phyloP scores from a whole-genome alignment of 2,888 invertebrate species.

The Dryobotodes eremita region DNA sequence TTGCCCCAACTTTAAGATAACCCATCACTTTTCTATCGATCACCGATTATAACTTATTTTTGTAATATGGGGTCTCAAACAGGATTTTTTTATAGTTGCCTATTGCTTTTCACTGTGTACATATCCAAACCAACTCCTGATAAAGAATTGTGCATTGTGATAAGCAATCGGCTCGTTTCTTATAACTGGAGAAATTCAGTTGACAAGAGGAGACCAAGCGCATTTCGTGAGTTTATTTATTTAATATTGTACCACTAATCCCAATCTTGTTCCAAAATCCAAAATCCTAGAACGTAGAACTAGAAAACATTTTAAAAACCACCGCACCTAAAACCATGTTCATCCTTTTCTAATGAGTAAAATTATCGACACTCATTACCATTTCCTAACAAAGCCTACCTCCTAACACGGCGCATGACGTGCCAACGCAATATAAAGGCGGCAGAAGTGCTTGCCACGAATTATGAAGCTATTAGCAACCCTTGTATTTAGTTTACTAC shows the following conservation, averaged over 20 bases:
- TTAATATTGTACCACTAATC: background rate
- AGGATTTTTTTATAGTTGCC: background rate
- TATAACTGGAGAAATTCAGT: background rate
- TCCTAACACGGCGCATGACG: constrained; percentile 48
- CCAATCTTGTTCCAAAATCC: background rate
- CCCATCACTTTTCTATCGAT: background rate
- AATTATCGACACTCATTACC: constrained; percentile 34
- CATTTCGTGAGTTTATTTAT: background rate
- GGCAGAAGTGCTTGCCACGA: constrained; percentile 51
- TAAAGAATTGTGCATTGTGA: background rate
- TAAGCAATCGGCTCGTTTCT: background rate
- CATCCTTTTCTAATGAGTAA: constrained; percentile 18
- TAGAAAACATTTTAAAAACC: background rate
- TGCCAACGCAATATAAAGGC: constrained; percentile 55
- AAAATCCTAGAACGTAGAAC: background rate
- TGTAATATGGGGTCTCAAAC: background rate
- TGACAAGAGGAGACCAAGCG: background rate
- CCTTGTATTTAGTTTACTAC: constrained; percentile 59
- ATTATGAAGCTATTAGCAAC: constrained; percentile 66
- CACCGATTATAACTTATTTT: background rate
- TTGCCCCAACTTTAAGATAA: background rate
- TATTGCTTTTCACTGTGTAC: background rate
- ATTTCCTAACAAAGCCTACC: constrained; percentile 7
- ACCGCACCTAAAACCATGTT: background rate
- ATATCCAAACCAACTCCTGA: background rate